phyloP scores from a whole-genome alignment of 92 coral and sea anemone species.

The Epizoanthus stellaris region DNA sequence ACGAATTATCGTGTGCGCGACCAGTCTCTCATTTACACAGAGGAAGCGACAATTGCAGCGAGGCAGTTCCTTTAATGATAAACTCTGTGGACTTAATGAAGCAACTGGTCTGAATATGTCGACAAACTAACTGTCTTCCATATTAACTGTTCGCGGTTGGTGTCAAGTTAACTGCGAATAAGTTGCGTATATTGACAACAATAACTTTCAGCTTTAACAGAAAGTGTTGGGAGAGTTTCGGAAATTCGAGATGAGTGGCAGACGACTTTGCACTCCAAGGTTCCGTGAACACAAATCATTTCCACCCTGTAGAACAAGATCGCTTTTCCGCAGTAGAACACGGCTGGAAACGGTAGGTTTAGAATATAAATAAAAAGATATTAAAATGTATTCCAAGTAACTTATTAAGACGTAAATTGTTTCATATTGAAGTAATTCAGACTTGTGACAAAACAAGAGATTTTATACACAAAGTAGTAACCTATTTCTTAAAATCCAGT shows the following conservation, averaged over 20 bases:
- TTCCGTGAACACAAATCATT: constrained; percentile 33
- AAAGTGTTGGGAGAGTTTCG: not conserved
- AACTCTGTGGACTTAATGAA: not conserved
- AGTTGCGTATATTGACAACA: not conserved
- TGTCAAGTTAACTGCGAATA: not conserved
- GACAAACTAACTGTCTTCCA: not conserved
- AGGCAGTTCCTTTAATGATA: not conserved
- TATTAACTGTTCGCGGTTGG: not conserved
- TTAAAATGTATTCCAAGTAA: no score
- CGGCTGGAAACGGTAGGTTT: constrained; percentile 23
- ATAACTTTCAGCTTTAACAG: not conserved
- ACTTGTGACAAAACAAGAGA: no score
- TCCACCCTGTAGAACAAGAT: constrained; percentile 34
- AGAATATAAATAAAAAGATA: not conserved
- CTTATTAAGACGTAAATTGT: no score
- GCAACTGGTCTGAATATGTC: not conserved
- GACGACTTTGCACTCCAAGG: not conserved
- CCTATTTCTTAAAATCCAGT: no score
- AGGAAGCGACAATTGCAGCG: not conserved
- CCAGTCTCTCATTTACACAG: not conserved
- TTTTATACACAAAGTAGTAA: no score
- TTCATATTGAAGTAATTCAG: no score
- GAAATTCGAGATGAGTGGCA: not conserved
- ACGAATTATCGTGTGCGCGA: not conserved
- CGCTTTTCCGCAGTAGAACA: constrained; percentile 18